These are phyloP conservation scores for Microctonus brassicae DNA, from an alignment of 2,888 invertebrate genomes.

Conservation along the genomic window DNA sequence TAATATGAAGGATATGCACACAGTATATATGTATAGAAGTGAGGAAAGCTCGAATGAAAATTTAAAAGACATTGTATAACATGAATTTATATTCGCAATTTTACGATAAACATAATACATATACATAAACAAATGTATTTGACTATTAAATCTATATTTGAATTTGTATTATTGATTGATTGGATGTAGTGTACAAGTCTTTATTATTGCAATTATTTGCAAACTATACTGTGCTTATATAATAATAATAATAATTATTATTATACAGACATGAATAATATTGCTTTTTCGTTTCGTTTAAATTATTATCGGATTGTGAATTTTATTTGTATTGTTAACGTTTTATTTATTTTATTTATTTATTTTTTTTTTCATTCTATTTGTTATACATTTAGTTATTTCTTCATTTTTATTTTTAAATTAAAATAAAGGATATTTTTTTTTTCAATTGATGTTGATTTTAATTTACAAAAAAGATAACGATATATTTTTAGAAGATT, in stretches of 20 bases:
- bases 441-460: no score
- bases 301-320: constrained; percentile 35
- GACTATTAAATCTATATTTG: constrained; percentile 20
- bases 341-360: not conserved
- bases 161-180: not conserved
- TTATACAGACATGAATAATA: constrained; percentile 65
- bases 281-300: constrained; percentile 59
- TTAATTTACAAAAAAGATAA: not conserved
- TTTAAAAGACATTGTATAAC: no score
- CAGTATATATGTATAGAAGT: no score
- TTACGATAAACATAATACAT: no score
- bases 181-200: not conserved
- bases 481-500: constrained; percentile 52
- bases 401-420: no score
- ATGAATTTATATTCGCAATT: no score
- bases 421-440: no score
- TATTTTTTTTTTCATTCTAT: not conserved
- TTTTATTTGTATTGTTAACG: constrained; percentile 18
- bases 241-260: not conserved
- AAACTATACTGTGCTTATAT: not conserved
- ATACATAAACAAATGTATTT: no score
- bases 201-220: not conserved
- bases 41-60: no score
- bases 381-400: not conserved
- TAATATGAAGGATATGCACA: no score